phyloP scores from a whole-genome alignment of 2,113 vertebrate genomes.

The Rhinogobius similis region DNA sequence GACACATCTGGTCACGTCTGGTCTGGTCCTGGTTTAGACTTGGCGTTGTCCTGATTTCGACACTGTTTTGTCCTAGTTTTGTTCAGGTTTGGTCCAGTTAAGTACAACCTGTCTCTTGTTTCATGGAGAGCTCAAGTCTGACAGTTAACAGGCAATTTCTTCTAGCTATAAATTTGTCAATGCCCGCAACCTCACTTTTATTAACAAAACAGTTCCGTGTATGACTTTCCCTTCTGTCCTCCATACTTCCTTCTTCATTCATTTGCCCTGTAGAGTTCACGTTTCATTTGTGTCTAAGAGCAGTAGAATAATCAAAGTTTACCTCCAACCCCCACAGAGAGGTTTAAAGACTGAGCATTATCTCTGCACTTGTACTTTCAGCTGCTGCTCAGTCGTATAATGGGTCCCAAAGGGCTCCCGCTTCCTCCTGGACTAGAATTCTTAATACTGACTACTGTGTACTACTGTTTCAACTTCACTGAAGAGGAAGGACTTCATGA shows the following conservation, averaged over 20 bases:
- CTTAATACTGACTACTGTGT: not conserved
- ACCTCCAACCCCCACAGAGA: not conserved
- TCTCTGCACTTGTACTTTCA: not conserved
- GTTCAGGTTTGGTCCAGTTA: too few species aligned
- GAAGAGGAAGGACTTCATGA: not conserved
- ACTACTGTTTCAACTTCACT: not conserved
- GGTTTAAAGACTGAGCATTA: not conserved
- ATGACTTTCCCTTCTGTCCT: not conserved
- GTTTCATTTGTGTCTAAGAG: not conserved
- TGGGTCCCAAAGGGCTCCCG: not conserved
- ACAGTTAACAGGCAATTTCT: too few species aligned
- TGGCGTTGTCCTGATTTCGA: too few species aligned
- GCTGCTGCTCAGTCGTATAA: not conserved
- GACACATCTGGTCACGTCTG: too few species aligned
- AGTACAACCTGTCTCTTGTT: too few species aligned
- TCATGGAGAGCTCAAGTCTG: too few species aligned
- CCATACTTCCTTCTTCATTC: not conserved
- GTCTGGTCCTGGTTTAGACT: too few species aligned
- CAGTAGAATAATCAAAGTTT: not conserved
- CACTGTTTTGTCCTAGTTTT: too few species aligned
- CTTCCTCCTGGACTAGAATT: not conserved
- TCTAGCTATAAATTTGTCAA: too few species aligned
- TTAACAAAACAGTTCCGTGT: too few species aligned
- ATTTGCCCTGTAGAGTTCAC: not conserved
- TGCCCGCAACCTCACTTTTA: too few species aligned